These are phyloP conservation scores for Trididemnum nubilum DNA, from an alignment of 23 tunicate genomes.

Conservation along the genomic window DNA sequence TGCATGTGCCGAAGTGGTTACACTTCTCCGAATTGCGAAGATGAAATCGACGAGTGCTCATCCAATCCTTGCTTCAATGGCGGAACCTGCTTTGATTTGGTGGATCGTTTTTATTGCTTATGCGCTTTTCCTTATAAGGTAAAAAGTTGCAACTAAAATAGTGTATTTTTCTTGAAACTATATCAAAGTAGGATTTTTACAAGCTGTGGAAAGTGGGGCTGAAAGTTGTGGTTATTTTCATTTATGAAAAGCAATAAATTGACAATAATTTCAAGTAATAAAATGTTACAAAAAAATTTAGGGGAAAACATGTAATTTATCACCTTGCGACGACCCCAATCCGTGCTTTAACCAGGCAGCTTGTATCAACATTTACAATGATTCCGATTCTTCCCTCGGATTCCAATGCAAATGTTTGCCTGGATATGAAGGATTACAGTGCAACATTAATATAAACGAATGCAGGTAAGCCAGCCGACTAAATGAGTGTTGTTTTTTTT, in stretches of 20 bases:
- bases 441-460: constrained; percentile 63
- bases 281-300: no score
- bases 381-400: constrained; percentile 36
- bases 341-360: constrained; percentile 22
- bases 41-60: constrained; percentile 75
- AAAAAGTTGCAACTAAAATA: not conserved
- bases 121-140: constrained; percentile 38
- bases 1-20: constrained; percentile 72
- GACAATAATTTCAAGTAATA: no score
- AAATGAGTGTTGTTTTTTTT: no score
- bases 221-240: no score
- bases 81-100: constrained; percentile 61
- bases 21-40: constrained; percentile 42
- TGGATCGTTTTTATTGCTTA: constrained; percentile 48
- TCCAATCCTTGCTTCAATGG: constrained; percentile 82
- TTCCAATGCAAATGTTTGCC: constrained; percentile 54
- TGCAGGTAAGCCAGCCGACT: no score
- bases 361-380: constrained; percentile 53
- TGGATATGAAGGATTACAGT: constrained; percentile 59
- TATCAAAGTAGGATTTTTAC: no score
- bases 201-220: no score
- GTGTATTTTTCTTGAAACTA: no score
- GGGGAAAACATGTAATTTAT: not conserved
- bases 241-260: no score
- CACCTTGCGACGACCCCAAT: not conserved